phyloP scores from a whole-genome alignment of 2,113 vertebrate species.

The Phyllostomus hastatus region DNA sequence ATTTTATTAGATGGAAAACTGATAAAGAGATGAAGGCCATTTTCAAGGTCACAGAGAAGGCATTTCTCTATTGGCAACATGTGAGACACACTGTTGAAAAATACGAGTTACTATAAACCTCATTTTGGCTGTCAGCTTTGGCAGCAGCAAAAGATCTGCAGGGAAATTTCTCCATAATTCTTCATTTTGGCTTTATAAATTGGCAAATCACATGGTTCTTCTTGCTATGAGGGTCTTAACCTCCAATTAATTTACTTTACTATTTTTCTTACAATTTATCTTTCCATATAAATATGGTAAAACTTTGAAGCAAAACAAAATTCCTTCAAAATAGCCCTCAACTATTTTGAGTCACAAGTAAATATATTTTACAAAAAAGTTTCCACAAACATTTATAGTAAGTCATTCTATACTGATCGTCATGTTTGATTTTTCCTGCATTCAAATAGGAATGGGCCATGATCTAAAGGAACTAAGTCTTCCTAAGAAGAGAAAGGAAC shows the following conservation, averaged over 20 bases:
- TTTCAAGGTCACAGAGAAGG: slow-evolving; percentile 55
- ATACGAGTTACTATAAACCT: slow-evolving; percentile 64
- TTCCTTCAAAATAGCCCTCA: neutral
- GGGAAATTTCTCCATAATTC: slow-evolving; percentile 70
- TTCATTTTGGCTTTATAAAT: slow-evolving; percentile 69
- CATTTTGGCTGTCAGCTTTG: slow-evolving; percentile 68
- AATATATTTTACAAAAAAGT: slow-evolving; percentile 5
- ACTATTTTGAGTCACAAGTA: neutral
- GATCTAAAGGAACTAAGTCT: neutral
- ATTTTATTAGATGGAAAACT: slow-evolving; percentile 52
- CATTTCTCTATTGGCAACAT: slow-evolving; percentile 39
- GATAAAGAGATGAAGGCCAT: neutral
- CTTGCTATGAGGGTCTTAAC: slow-evolving; percentile 35
- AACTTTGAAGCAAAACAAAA: slow-evolving; percentile 28
- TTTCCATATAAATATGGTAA: slow-evolving; percentile 24
- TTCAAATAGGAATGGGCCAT: neutral
- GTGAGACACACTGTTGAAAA: slow-evolving; percentile 60
- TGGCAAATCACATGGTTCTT: slow-evolving; percentile 63
- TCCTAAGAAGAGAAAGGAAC: slow-evolving; percentile 1
- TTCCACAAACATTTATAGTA: neutral
- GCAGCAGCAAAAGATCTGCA: slow-evolving; percentile 56
- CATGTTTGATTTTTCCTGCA: neutral
- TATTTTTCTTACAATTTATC: slow-evolving; percentile 42
- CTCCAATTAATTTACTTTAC: slow-evolving; percentile 49
- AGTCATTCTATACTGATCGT: neutral